Evolutionary conservation across 2,797 vertebrate species (phyloP).

Genomic region (Monodelphis domestica): DNA sequence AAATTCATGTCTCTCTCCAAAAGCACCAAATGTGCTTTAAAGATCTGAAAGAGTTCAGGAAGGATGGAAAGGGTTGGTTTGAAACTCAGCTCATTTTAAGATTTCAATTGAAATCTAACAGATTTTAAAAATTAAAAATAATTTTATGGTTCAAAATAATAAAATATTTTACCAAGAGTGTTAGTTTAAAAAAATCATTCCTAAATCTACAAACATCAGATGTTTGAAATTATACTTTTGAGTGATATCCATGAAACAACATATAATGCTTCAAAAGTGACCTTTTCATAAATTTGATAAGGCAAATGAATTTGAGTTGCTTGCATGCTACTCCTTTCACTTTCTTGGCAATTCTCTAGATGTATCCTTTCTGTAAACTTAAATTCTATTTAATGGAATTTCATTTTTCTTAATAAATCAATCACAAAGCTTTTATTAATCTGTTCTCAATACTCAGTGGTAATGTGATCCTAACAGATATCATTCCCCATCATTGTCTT

Average conservation of each 20-base stretch:
- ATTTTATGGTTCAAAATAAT: constrained; percentile 50
- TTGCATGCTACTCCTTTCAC: accelerated
- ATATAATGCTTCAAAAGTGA: too few relatives aligned
- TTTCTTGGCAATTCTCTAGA: accelerated
- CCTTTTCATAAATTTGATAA: accelerated
- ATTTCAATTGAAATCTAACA: constrained; percentile 19
- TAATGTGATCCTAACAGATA: too few relatives aligned
- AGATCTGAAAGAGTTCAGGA: constrained; percentile 9
- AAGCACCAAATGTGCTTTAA: constrained; percentile 57
- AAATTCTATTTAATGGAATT: background rate
- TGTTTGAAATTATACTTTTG: background rate
- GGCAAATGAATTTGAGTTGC: background rate
- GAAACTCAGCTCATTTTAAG: background rate
- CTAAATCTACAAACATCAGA: background rate
- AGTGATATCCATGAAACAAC: background rate
- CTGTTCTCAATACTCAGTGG: too few relatives aligned
- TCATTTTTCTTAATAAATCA: too few relatives aligned
- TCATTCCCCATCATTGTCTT: too few relatives aligned
- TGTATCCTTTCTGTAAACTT: accelerated
- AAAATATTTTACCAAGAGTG: constrained; percentile 33
- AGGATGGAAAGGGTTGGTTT: constrained; percentile 4
- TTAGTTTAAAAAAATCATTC: background rate
- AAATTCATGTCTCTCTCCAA: constrained; percentile 66
- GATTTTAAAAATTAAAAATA: constrained; percentile 46
- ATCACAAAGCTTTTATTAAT: too few relatives aligned